Percentiles rank a stretch among this genome's conserved stretches.
Evolutionary conservation across 2,113 vertebrate species (phyloP).

Genomic region (Furnarius figulus): DNA sequence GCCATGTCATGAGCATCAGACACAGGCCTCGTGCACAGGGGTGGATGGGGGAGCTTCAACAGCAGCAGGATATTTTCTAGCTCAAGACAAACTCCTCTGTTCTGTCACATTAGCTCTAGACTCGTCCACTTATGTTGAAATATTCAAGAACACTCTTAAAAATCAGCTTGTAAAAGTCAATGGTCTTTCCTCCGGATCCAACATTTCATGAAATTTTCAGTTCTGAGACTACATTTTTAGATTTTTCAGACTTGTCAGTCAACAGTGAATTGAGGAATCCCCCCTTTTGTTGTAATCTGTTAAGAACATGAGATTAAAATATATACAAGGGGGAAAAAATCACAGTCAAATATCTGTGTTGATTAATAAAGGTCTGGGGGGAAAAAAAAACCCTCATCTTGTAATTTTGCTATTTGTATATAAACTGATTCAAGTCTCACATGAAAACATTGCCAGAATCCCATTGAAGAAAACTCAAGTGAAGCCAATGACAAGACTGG

Average conservation of each 20-base stretch:
- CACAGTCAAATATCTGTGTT: not conserved
- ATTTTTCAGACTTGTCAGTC: not conserved
- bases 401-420: not conserved
- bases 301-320: not conserved
- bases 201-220: not conserved
- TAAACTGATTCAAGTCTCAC: not conserved
- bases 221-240: not conserved
- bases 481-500: not conserved
- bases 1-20: not conserved
- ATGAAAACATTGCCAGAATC: not conserved
- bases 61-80: rapidly evolving
- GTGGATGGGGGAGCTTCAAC: not conserved
- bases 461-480: not conserved
- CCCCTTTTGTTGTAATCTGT: not conserved
- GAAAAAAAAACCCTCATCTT: not conserved
- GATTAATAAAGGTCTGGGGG: not conserved
- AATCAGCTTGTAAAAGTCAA: not conserved
- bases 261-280: not conserved
- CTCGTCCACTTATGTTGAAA: not conserved
- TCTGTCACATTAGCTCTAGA: not conserved
- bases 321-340: not conserved
- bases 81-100: not conserved
- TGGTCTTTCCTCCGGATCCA: not conserved
- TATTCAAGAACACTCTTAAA: not conserved
- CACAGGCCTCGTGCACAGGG: not conserved